Evolutionary conservation across 2,113 vertebrate species (phyloP), one percentile per base, ranked within the genome.

Genomic region (Smithornis capensis): DNA sequence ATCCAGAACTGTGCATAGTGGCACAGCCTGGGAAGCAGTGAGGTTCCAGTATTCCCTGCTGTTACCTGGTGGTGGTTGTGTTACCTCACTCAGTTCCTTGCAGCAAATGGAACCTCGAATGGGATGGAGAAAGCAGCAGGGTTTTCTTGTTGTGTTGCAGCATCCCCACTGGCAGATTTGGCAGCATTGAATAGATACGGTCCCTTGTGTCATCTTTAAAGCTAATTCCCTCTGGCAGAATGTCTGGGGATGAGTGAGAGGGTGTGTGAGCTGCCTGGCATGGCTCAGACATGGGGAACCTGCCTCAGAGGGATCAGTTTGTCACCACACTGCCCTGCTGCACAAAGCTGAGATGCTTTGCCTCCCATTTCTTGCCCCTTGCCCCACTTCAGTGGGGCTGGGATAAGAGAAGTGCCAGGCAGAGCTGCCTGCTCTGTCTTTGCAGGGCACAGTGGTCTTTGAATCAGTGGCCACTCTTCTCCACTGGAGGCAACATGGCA

Each of bases 311-410:
- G 47, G 19, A 9, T 73, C 21, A 19, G 42, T 71, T 62, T 4
- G 1, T 38, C 45, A 57, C 47, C 19, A 35, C n/a, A 49, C 45
- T 2, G 0, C 17, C 83, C 42, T 80, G 77, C 47, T 71, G 49
- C 18, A 50, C 33, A 53, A 67, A 59, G 18, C 37, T 0, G 1
- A 69, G 29, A 11, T 0, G 0, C 35, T 57, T 57, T 83, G 52
- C 62, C 45, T 80, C 68, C 28, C 1, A 2, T 44, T 76, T 40
- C 52, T 74, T 7, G 4, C 16, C 37, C 22, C 6, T 62, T 80
- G 40, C 82, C 47, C 45, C 73, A 27, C 24, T 40, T 50, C 7
- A 5, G 13, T 19, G 38, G 15, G 42, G 45, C 4, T 49, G 29
- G 35, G 44, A 90, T 62, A 10, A 12, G 13, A 37, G 45, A 35